Evolutionary conservation across 2,797 vertebrate genomes (phyloP).

Genomic region (Melanotaenia trifasciata): DNA sequence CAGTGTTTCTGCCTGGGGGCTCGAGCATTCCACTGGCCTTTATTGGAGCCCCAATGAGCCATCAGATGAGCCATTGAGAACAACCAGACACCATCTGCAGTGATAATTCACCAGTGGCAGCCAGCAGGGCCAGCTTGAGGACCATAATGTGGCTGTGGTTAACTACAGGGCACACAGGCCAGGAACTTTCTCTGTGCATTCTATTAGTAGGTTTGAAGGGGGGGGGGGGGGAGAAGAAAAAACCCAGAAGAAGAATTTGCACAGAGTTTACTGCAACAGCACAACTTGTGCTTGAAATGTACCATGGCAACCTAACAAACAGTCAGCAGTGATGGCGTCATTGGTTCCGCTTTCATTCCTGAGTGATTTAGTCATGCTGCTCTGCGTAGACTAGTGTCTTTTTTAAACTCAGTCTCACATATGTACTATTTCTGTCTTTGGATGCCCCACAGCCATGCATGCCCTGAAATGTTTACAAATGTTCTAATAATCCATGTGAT

Average conservation of each 20-base stretch:
- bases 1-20: constrained; percentile 71
- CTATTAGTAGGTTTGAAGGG: constrained; percentile 34
- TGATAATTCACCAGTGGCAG: constrained; percentile 73
- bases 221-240: constrained; percentile 18
- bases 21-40: constrained; percentile 79
- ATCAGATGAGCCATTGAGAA: constrained; percentile 82
- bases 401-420: constrained; percentile 60
- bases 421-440: constrained; percentile 70
- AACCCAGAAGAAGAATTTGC: constrained; percentile 49
- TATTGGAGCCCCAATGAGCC: constrained; percentile 76
- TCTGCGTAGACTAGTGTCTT: constrained; percentile 64
- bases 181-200: constrained; percentile 41
- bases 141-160: constrained; percentile 58
- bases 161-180: constrained; percentile 55
- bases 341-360: constrained; percentile 80
- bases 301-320: constrained; percentile 84
- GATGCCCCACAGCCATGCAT: constrained; percentile 31
- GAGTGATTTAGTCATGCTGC: constrained; percentile 75
- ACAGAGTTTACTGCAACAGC: constrained; percentile 43
- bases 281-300: constrained; percentile 55
- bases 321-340: constrained; percentile 72
- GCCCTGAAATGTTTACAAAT: constrained; percentile 47
- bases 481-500: constrained; percentile 32
- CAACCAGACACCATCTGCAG: constrained; percentile 82
- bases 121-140: constrained; percentile 73